Base-by-base conservation (phyloP, 2,797 vertebrate species). In the Ceyx erithaca region DNA sequence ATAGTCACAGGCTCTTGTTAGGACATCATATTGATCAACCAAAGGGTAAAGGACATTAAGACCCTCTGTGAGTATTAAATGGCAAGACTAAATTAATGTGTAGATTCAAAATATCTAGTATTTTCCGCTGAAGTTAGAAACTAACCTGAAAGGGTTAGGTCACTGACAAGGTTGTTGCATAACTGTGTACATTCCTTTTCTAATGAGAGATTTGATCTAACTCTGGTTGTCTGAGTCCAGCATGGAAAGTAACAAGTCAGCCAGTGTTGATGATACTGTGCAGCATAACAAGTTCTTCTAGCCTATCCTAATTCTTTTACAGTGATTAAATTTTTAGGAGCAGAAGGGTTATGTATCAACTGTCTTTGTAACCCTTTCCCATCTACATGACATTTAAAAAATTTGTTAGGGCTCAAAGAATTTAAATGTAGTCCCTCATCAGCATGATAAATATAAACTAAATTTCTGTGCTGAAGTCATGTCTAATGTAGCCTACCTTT, bases 321-420 rank as follows among this genome's bases (percentile, higher is more conserved):
- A 83, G 72, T 92, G 81, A 93, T 96, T 95, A 96, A 94, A 96
- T 89, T 96, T 95, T 96, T 80, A 92, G 90, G 77, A 94, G 91
- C 30, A 92, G 68, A 75, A 85, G 41, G 23, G 11, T 66, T 92
- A 62, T 30, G 30, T 77, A 78, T 69, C 89, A 90, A 46, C 76
- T 57, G 51, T 63, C 48, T 87, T 46, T 45, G 25, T 92, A 92
- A 92, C 77, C 37, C 49, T 89, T 94, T 95, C 81, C 66, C 64
- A 76, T 54, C 57, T 77, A 75, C 61, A 31, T 72, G 40, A 71
- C 33, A 35, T 55, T 58, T 89, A 45, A 94, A 80, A 95, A 95
- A 89, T 41, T 46, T 82, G 14, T 81, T 30, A 70, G 40, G 33
- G 18, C 28, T 92, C 37, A 35, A 71, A 89, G 31, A 46, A 61